A percentile compares a stretch with the other conserved stretches of the same genome.
Conservation (phyloP, 2,113 vertebrate genomes). For the Malurus melanocephalus region DNA sequence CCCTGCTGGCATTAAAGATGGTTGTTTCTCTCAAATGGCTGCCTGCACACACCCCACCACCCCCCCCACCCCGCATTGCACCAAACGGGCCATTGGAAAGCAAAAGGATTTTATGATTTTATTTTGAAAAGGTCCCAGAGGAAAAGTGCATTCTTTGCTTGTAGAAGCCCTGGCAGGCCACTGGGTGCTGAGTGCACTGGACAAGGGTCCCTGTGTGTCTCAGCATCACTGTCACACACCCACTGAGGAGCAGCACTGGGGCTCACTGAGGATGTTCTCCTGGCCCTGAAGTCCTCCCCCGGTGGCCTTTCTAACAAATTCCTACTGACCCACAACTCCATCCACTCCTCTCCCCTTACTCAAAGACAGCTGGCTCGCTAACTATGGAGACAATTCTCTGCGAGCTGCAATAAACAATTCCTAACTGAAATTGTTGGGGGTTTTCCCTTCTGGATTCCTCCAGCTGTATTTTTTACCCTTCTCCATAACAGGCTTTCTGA, state of each 20-base stretch:
- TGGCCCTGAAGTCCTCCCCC: neutral
- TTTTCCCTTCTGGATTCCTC: neutral
- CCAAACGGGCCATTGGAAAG: neutral
- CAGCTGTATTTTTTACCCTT: neutral
- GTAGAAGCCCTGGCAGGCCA: rapidly evolving
- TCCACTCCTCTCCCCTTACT: neutral
- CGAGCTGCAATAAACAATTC: neutral
- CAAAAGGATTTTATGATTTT: neutral
- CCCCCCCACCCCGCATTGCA: rapidly evolving
- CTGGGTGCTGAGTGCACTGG: neutral
- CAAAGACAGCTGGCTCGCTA: neutral
- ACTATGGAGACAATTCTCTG: neutral
- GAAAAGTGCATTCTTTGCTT: neutral
- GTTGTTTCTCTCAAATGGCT: neutral
- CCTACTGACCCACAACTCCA: neutral
- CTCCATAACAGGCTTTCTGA: neutral
- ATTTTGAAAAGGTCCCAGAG: neutral
- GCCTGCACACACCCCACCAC: no score
- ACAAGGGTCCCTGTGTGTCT: neutral
- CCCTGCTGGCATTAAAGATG: neutral
- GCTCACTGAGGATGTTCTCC: neutral
- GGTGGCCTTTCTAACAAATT: neutral
- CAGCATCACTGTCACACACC: neutral
- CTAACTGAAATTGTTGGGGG: neutral
- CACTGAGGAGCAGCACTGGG: neutral